Percentiles rank a stretch among this genome's conserved stretches.
Evolutionary conservation across 1,140 invertebrate species (phyloP).

Genomic region (Drosophila sp.): DNA sequence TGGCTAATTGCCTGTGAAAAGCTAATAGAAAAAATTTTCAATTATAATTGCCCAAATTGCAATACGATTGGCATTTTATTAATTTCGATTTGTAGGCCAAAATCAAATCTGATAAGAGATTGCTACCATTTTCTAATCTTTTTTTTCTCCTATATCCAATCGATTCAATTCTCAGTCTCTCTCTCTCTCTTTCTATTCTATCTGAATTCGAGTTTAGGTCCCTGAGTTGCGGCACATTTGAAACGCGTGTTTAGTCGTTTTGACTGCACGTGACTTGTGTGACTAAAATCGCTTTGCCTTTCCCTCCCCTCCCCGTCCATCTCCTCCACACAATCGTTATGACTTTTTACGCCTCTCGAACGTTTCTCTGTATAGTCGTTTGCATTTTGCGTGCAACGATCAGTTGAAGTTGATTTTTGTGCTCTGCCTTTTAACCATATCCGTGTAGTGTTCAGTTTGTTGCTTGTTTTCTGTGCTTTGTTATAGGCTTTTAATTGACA

Average conservation of each 20-base stretch:
- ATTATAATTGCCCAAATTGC: slow-evolving; percentile 59
- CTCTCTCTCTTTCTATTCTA: background rate
- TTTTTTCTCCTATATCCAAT: slow-evolving; percentile 8
- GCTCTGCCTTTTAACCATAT: slow-evolving; percentile 40
- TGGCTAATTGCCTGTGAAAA: slow-evolving; percentile 61
- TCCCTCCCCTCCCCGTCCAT: background rate
- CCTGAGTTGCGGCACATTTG: slow-evolving; percentile 49
- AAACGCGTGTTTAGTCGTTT: slow-evolving; percentile 72
- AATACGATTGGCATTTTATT: slow-evolving; percentile 42
- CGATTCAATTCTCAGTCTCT: slow-evolving; percentile 15
- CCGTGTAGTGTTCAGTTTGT: slow-evolving; percentile 18
- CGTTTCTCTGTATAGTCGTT: slow-evolving; percentile 23
- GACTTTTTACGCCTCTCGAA: background rate
- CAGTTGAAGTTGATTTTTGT: slow-evolving; percentile 61
- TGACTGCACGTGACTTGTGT: slow-evolving; percentile 71
- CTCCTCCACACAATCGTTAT: background rate
- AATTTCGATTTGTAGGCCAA: slow-evolving; percentile 29
- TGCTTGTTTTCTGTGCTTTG: slow-evolving; percentile 40
- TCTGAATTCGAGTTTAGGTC: slow-evolving; percentile 18
- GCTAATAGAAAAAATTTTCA: slow-evolving; percentile 38
- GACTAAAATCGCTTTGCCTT: slow-evolving; percentile 32
- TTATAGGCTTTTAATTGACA: slow-evolving; percentile 82
- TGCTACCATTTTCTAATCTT: background rate
- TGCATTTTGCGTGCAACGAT: slow-evolving; percentile 78
- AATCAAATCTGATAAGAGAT: background rate